phyloP scores from a whole-genome alignment of 2,888 invertebrate species.

The Apocheima hispidaria region DNA sequence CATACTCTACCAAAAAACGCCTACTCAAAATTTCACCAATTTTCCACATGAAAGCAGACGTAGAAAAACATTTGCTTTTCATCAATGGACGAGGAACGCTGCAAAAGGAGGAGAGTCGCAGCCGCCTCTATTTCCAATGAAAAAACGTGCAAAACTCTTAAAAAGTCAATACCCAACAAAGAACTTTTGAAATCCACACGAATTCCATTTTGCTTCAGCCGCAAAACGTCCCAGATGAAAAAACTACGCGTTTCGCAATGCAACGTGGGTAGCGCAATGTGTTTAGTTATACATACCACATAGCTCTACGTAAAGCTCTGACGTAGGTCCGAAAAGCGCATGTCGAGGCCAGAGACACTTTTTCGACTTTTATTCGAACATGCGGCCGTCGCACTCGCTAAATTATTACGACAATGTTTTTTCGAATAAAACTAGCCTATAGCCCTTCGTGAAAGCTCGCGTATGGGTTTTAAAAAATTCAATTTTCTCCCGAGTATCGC shows the following conservation, averaged over 20 bases:
- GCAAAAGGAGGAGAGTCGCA: constrained; percentile 28
- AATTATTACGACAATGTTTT: constrained; percentile 66
- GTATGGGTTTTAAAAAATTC: constrained; percentile 63
- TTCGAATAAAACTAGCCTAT: constrained; percentile 56
- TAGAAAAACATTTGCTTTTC: constrained; percentile 33
- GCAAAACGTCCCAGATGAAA: constrained; percentile 49
- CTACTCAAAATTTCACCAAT: neutral
- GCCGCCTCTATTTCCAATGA: constrained; percentile 36
- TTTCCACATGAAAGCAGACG: constrained; percentile 20
- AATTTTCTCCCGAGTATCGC: constrained; percentile 55
- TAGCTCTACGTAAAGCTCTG: neutral
- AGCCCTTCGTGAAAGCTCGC: constrained; percentile 52
- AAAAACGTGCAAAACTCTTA: constrained; percentile 47
- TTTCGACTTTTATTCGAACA: constrained; percentile 53
- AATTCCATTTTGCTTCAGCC: constrained; percentile 59
- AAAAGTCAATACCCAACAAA: constrained; percentile 60
- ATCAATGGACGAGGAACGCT: constrained; percentile 30
- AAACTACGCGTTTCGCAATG: constrained; percentile 42
- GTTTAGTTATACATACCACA: constrained; percentile 22
- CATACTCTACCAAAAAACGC: neutral
- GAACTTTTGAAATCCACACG: constrained; percentile 56
- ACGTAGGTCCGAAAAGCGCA: constrained; percentile 49
- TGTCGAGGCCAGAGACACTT: constrained; percentile 48
- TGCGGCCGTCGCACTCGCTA: constrained; percentile 50
- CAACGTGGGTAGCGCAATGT: constrained; percentile 35